Evolutionary conservation across 2,113 vertebrate species (phyloP).

Genomic region (Pseudorasbora parva): DNA sequence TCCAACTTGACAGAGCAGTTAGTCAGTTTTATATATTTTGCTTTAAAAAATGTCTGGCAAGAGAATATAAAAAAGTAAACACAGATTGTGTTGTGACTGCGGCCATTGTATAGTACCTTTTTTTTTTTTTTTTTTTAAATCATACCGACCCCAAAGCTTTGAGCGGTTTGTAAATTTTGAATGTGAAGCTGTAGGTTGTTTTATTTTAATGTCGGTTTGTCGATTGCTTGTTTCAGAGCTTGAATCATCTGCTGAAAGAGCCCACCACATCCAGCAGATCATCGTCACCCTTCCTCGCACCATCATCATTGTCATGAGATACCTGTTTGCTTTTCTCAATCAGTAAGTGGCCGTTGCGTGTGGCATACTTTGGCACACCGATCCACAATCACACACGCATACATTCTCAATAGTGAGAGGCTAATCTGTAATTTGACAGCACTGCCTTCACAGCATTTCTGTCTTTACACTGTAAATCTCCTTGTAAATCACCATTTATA

Average conservation of each 20-base stretch:
- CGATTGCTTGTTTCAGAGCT: constrained; percentile 82
- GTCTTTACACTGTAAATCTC: constrained; percentile 37
- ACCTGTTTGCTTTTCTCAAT: constrained; percentile 97
- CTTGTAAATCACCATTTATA: constrained; percentile 37
- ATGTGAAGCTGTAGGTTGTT: neutral
- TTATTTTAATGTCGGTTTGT: neutral
- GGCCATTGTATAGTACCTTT: no score
- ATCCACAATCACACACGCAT: neutral
- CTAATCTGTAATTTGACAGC: neutral
- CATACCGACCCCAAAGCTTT: neutral
- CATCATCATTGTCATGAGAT: constrained; percentile 97
- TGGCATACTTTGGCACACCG: neutral
- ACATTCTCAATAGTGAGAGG: neutral
- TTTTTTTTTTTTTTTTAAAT: neutral
- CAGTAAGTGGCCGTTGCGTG: constrained; percentile 83
- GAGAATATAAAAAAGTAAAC: neutral
- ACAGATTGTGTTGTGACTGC: no score
- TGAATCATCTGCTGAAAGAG: constrained; percentile 87
- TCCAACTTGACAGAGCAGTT: neutral
- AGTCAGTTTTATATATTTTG: neutral
- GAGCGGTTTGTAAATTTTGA: neutral
- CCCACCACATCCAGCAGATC: constrained; percentile 94
- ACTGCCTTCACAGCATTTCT: neutral
- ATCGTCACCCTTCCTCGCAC: constrained; percentile 86
- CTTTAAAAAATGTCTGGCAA: neutral